Evolutionary conservation across 2,797 vertebrate species (phyloP), one percentile per base, ranked within the genome.

Genomic region (Thalassophryne amazonica): DNA sequence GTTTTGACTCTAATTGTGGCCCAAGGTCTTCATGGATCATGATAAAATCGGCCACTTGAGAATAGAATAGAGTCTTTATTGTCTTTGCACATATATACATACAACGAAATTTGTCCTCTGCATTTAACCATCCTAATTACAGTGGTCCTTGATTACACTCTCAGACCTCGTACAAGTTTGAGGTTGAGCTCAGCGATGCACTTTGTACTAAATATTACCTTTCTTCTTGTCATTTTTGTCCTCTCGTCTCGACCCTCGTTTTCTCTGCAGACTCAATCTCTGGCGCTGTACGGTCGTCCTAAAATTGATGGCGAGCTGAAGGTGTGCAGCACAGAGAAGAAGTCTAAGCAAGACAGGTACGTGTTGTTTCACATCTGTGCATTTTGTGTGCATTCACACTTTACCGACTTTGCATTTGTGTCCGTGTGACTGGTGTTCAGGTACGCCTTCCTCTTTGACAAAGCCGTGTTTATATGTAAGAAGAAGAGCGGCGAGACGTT

Each of bases 231-330:
- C 13, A 21, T 34, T 24, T 3, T 39, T 7, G 20, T 24, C 40
- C 14, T 41, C 6, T 5, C 41, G 7, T 12, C 9, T 17, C 9
- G n/a, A 3, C 4, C 7, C 2, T 42, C 27, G 8, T 25, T 12
- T 42, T 0, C 40, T 34, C 42, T 7, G 22, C 19, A 97, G 95
- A 82, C 86, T 9, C 90, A 93, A 78, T 95, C 94, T 45, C 84
- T 97, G 23, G 94, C 94, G 0, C 83, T 92, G 19, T 98, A 85
- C 0, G 95, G 95, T 4, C 91, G 95, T 7, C 95, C 95, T 12
- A 97, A 96, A 69, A 96, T 95, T 0, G 96, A 98, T 0, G 95
- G 95, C 3, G 96, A 98, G 49, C 80, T 97, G 56, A 97, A 97
- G 86, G 91, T 98, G 41, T 82, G 79, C 66, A 87, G 79, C 2